Conservation (phyloP, 1,140 invertebrate genomes). For the Apis cerana region DNA sequence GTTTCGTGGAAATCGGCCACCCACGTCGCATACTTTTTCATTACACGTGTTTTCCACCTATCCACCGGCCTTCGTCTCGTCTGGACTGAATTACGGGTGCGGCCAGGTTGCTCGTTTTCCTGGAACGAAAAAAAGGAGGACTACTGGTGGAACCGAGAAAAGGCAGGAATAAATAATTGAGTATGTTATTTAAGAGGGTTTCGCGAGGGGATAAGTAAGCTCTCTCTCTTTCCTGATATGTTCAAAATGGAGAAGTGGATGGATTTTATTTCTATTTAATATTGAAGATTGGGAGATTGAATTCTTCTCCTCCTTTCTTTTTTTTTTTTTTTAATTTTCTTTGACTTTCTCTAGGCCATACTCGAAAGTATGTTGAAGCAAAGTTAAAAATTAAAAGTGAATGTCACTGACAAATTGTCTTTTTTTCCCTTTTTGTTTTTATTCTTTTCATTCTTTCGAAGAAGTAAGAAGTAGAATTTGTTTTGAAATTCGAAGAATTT, state of each 20-base stretch:
- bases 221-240: neutral
- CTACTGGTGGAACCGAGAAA: neutral
- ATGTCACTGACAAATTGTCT: no score
- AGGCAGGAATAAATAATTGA: constrained; percentile 47
- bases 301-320: neutral
- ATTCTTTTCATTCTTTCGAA: no score
- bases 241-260: neutral
- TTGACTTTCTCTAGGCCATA: no score
- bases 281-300: no score
- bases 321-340: neutral
- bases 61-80: neutral
- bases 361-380: no score
- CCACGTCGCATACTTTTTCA: constrained; percentile 64
- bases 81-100: constrained; percentile 37
- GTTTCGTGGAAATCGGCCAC: constrained; percentile 49
- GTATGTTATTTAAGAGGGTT: constrained; percentile 30
- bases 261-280: no score
- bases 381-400: no score
- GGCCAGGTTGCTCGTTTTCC: constrained; percentile 25
- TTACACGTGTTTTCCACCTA: constrained; percentile 53
- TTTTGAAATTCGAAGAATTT: no score
- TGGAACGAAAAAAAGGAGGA: constrained; percentile 14
- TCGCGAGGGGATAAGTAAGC: neutral
- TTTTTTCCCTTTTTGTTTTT: no score
- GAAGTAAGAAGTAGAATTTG: no score